Conservation (phyloP, 2,113 vertebrate species). For the Orthochromis malagaraziensis region DNA sequence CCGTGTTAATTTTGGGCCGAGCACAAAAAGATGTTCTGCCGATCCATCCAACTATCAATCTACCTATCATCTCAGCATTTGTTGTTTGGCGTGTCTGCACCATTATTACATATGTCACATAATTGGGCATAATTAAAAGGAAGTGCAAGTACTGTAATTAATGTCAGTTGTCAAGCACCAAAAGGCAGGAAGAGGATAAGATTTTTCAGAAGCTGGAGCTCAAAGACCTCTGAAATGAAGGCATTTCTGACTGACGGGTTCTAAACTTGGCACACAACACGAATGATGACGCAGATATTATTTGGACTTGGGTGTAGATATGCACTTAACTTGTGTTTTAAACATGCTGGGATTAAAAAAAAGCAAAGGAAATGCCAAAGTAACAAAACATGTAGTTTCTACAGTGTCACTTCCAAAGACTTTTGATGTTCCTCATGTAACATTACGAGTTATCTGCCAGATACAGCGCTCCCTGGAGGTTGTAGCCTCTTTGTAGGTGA, state of each 20-base stretch:
- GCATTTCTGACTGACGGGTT: constrained; percentile 28
- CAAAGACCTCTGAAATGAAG: constrained; percentile 34
- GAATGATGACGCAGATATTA: neutral
- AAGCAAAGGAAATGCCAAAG: neutral
- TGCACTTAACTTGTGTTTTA: neutral
- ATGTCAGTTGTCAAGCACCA: constrained; percentile 66
- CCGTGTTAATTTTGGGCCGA: constrained; percentile 59
- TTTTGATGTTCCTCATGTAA: neutral
- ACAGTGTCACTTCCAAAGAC: neutral
- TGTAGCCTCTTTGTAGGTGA: neutral
- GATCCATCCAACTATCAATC: constrained; percentile 71
- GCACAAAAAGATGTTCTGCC: constrained; percentile 59
- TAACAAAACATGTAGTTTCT: neutral
- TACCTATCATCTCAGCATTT: constrained; percentile 63
- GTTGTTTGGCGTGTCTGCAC: constrained; percentile 39
- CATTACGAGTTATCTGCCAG: neutral
- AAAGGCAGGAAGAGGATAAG: constrained; percentile 54
- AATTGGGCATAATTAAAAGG: constrained; percentile 73
- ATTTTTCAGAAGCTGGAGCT: constrained; percentile 41
- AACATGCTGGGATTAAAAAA: neutral
- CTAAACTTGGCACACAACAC: constrained; percentile 2
- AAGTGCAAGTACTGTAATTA: constrained; percentile 72
- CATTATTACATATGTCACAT: constrained; percentile 67
- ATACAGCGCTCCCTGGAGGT: neutral
- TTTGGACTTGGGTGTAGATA: neutral